Evolutionary conservation across 2,797 vertebrate species (phyloP), one percentile per base, ranked within the genome.

Genomic region (Sebastes minor): DNA sequence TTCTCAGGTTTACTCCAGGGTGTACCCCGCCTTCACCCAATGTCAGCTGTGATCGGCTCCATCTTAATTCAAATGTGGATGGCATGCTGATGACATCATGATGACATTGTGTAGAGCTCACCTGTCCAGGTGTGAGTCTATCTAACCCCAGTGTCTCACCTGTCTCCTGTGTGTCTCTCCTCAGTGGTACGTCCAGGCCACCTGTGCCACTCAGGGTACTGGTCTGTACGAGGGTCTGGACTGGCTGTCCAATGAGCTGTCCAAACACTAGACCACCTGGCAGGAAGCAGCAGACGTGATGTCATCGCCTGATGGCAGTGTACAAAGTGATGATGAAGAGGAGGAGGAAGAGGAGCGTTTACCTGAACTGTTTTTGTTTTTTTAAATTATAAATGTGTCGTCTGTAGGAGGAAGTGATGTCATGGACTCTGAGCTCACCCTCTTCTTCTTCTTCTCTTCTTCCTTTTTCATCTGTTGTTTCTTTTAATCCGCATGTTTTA

Each of bases 171-270:
- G 46, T 23, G 3, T 53, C 10, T 42, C 5, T 80, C 77, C 59
- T 3, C 95, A 98, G 97, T 97, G 96, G 96, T 94, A 96, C 0
- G 93, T 96, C 74, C 96, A 97, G 92, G 96, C 96, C 2, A 97
- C 97, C 74, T 97, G 97, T 60, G 97, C 97, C 7, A 97, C 96
- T 3, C 96, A 97, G 88, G 96, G 97, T 59, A 96, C 94, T 0
- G 97, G 97, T 76, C 94, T 97, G 8, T 97, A 96, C 3, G 97
- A 97, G 27, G 97, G 97, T 62, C 95, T 97, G 77, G 97, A 97
- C 88, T 97, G 96, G 96, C 89, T 97, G 82, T 97, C 96, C 85
- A 94, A 86, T 0, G 95, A 97, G 94, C 94, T 97, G 74, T 95
- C 94, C 0, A 97, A 96, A 68, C 94, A 89, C 63, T 97, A 96